Conservation (phyloP, 2,888 invertebrate species). For the Gryllus longicercus region DNA sequence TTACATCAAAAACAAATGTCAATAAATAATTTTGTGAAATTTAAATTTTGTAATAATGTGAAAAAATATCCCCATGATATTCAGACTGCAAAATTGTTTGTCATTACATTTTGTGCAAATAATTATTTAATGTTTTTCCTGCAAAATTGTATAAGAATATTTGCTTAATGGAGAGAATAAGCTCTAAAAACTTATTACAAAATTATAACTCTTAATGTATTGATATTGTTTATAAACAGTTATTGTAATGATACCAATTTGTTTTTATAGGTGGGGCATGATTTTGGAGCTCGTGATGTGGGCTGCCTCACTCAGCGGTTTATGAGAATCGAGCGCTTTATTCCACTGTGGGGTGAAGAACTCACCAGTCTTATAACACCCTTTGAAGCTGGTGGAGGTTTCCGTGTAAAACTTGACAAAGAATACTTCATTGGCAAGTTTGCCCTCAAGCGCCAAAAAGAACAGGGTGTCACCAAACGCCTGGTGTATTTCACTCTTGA, state of each 20-base stretch:
- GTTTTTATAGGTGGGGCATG: slow-evolving; percentile 53
- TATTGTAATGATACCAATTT: background rate
- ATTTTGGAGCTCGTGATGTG: slow-evolving; percentile 65
- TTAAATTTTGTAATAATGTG: too few relatives aligned
- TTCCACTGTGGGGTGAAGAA: slow-evolving; percentile 71
- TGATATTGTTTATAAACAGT: too few relatives aligned
- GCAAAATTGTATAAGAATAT: background rate
- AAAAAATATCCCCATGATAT: too few relatives aligned
- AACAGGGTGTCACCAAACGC: slow-evolving; percentile 58
- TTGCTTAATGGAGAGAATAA: too few relatives aligned
- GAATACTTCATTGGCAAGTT: slow-evolving; percentile 62
- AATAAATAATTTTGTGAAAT: too few relatives aligned
- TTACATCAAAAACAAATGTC: too few relatives aligned
- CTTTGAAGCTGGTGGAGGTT: slow-evolving; percentile 61
- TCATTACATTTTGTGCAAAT: background rate
- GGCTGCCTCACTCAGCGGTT: slow-evolving; percentile 64
- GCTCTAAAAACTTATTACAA: too few relatives aligned
- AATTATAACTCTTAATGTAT: too few relatives aligned
- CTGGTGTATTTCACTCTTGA: slow-evolving; percentile 63
- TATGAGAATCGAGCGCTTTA: slow-evolving; percentile 66
- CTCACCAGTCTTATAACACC: slow-evolving; percentile 59
- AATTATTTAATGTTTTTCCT: background rate
- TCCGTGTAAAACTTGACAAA: slow-evolving; percentile 56
- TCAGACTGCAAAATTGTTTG: too few relatives aligned
- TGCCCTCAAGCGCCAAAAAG: slow-evolving; percentile 59